Evolutionary conservation across 2,888 invertebrate species (phyloP), one percentile per base, ranked within the genome.

Genomic region (Gymnoscelis rufifasciata): DNA sequence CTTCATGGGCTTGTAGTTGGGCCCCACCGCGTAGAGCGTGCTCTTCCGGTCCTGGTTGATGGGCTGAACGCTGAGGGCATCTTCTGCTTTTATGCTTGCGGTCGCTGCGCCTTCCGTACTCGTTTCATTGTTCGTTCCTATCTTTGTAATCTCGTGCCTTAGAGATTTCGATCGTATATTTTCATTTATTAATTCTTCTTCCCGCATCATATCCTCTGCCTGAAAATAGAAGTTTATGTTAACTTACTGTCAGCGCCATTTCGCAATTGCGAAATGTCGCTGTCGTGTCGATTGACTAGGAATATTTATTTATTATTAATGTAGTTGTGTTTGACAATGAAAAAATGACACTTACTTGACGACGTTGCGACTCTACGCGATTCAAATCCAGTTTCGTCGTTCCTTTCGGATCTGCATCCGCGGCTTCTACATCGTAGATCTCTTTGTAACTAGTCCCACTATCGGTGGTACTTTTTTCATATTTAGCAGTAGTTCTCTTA

Each of bases 1-100:
- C 45, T 86, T 87, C 59, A 82, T 71, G 4, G 80, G 79, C 47
- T 78, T 87, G 51, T 88, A 88, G 51, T 78, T 82, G 2, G 79
- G 68, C 41, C 64, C 78, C 0, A 82, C 74, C 4, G 79, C 59
- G 54, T 86, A 84, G 10, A 84, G 40, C 12, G 63, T 58, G 1
- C 60, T 44, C 40, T 43, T 39, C 30, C 45, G 44, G 11, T 75
- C 77, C 2, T 56, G 48, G 35, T 44, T 66, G 7, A 81, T 74
- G 0, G 83, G 78, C 59, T 73, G 79, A 0, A 80, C 79, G 39
- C 68, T 77, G 3, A 82, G 62, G 3, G 52, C 54, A 11, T 78
- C 72, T 33, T 65, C 57, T 35, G 43, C 7, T 29, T 31, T 24
- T 26, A 58, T 53, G 13, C 40, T 38, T 24, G 23, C 28, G n/a